Percentiles rank a stretch among this genome's conserved stretches.
phyloP scores from a whole-genome alignment of 2,888 invertebrate genomes.

The Pterostichus madidus region DNA sequence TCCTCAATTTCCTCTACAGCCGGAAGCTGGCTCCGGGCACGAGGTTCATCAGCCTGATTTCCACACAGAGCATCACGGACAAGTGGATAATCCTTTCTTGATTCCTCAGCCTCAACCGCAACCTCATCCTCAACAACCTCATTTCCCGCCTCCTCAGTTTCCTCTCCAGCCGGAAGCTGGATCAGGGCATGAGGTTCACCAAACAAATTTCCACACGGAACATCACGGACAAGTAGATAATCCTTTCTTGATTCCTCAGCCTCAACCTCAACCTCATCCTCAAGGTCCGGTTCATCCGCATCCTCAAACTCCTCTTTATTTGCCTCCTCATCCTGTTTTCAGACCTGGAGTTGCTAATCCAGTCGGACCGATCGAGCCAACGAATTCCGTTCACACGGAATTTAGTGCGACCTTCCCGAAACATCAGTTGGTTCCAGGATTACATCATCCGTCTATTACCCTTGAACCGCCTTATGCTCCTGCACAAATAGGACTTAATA shows the following conservation, averaged over 20 bases:
- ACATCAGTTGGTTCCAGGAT: constrained; percentile 54
- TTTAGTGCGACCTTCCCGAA: constrained; percentile 67
- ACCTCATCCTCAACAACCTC: constrained; percentile 64
- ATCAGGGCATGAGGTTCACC: constrained; percentile 22
- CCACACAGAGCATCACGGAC: constrained; percentile 43
- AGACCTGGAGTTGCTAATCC: constrained; percentile 61
- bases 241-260: constrained; percentile 49
- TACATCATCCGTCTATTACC: constrained; percentile 57
- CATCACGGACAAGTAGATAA: constrained; percentile 29
- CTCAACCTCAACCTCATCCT: constrained; percentile 68
- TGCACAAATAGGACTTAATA: constrained; percentile 25
- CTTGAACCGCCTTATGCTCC: constrained; percentile 60
- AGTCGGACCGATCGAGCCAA: constrained; percentile 47
- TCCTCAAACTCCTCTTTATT: constrained; percentile 73
- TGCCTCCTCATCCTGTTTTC: constrained; percentile 73
- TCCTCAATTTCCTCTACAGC: not conserved
- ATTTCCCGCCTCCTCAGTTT: constrained; percentile 3
- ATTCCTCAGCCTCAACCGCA: constrained; percentile 45
- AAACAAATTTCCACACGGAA: constrained; percentile 51
- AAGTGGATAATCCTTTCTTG: constrained; percentile 5
- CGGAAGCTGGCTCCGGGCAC: constrained; percentile 8
- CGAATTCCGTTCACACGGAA: constrained; percentile 63
- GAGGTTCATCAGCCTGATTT: constrained; percentile 39
- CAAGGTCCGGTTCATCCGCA: constrained; percentile 73
- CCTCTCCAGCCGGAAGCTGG: not conserved